Percentiles rank a stretch among this genome's conserved stretches.
Evolutionary conservation across 2,113 vertebrate species (phyloP).

Genomic region (Periophthalmus modestus): DNA sequence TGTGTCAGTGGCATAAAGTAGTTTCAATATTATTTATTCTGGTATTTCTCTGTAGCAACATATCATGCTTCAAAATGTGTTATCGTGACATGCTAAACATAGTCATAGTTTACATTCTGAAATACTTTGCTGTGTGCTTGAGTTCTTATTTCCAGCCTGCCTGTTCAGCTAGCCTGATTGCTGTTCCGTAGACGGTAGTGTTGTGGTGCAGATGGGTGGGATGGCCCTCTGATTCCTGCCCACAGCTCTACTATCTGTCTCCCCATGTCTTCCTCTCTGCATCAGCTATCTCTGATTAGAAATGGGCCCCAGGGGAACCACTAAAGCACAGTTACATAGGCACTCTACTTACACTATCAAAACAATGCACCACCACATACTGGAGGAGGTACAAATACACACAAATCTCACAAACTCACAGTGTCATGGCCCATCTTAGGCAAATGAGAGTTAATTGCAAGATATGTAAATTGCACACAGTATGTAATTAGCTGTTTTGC

Average conservation of each 20-base stretch:
- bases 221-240: slow-evolving; percentile 65
- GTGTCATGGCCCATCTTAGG: slow-evolving; percentile 11
- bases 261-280: slow-evolving; percentile 42
- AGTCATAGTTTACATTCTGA: not conserved
- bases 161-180: not conserved
- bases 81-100: too few species aligned
- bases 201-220: slow-evolving; percentile 68
- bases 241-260: slow-evolving; percentile 23
- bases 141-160: not conserved
- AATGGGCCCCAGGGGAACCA: slow-evolving; percentile 47
- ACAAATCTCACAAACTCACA: not conserved
- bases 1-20: too few species aligned
- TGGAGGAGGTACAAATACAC: not conserved
- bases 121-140: not conserved
- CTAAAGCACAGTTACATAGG: slow-evolving; percentile 9
- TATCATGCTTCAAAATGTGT: too few species aligned
- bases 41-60: too few species aligned
- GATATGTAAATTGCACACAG: slow-evolving; percentile 59
- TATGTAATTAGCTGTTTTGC: slow-evolving; percentile 57
- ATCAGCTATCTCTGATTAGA: slow-evolving; percentile 71
- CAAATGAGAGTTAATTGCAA: slow-evolving; percentile 50
- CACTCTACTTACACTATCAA: slow-evolving; percentile 10
- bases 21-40: too few species aligned
- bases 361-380: not conserved
- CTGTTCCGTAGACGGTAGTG: slow-evolving; percentile 32